Evolutionary conservation across 2,797 vertebrate genomes (phyloP), one percentile per base, ranked within the genome.

Genomic region (Paguma larvata): DNA sequence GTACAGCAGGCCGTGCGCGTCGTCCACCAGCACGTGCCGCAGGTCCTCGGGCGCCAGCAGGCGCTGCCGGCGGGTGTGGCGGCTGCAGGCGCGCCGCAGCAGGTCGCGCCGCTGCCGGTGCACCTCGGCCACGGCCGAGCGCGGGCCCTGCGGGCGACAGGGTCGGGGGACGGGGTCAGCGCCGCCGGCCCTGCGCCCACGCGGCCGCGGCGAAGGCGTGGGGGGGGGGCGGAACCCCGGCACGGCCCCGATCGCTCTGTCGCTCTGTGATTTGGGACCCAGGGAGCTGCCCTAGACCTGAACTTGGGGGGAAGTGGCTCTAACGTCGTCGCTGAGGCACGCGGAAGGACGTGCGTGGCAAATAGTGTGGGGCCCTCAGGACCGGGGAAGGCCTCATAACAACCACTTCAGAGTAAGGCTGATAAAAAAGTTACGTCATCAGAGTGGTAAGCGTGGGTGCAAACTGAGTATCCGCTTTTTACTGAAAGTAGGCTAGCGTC

Each of bases 21-120:
- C 99, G 0, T 99, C 99, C 96, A 99, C 99, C 94, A 99, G 99
- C 97, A 99, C 99, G 98, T 99, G 99, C 80, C 99, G 99, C 97
- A 99, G 98, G 97, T 99, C 99, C 32, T 99, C 99, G 0, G 99
- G 99, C 88, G 98, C 99, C 75, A 99, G 99, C 75, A 99, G 99
- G 14, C 99, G 98, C 5, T 99, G 99, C 89, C 99, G 99, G 32
- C 98, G 99, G 13, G 99, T 99, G 98, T 99, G 99, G 48, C 99
- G 99, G 96, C 92, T 99, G 96, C 99, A 99, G 83, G 99, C 44
- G 0, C 98, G 99, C 93, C 98, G 99, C 77, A 99, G 95, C 96
- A 99, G 98, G 95, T 99, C 99, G 44, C 99, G 98, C 3, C 99
- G 99, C 88, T 98, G 98, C 93, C 99, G 99, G 96, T 99, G 99